These are phyloP conservation scores for Acyrthosiphon pisum DNA, from an alignment of 1,140 invertebrate genomes.

Conservation along the genomic window DNA sequence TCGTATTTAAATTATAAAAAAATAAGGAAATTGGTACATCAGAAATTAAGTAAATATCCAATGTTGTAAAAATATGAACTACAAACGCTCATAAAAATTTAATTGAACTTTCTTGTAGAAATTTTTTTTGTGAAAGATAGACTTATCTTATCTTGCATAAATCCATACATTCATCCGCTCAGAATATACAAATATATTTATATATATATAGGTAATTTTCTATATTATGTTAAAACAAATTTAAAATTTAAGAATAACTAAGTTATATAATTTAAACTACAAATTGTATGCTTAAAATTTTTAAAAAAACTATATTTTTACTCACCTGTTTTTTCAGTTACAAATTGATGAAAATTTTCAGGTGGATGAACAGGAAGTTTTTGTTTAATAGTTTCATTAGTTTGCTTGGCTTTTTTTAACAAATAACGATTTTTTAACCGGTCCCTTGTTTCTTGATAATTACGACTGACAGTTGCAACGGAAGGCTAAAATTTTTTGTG, in stretches of 20 bases:
- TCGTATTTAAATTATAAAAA: too few species aligned
- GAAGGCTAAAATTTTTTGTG: slow-evolving; percentile 66
- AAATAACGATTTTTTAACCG: slow-evolving; percentile 69
- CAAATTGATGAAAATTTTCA: slow-evolving; percentile 11
- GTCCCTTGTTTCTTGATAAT: slow-evolving; percentile 75
- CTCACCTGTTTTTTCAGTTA: slow-evolving; percentile 34
- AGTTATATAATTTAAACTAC: neutral
- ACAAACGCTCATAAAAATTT: too few species aligned
- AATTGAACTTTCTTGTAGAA: too few species aligned
- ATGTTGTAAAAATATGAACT: too few species aligned
- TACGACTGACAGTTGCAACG: slow-evolving; percentile 71
- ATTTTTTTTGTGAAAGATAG: too few species aligned
- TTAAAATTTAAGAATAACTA: neutral
- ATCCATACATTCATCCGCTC: too few species aligned
- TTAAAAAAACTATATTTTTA: slow-evolving; percentile 4
- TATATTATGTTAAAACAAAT: neutral
- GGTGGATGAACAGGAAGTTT: neutral
- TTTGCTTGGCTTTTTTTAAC: slow-evolving; percentile 69
- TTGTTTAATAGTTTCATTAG: slow-evolving; percentile 33
- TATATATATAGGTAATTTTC: neutral
- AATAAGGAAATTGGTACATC: too few species aligned
- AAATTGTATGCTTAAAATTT: neutral
- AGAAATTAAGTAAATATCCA: too few species aligned
- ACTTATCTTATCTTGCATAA: too few species aligned
- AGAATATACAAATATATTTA: too few species aligned